Evolutionary conservation across 2,797 vertebrate species (phyloP), one percentile per base, ranked within the genome.

Genomic region (Nasua narica): DNA sequence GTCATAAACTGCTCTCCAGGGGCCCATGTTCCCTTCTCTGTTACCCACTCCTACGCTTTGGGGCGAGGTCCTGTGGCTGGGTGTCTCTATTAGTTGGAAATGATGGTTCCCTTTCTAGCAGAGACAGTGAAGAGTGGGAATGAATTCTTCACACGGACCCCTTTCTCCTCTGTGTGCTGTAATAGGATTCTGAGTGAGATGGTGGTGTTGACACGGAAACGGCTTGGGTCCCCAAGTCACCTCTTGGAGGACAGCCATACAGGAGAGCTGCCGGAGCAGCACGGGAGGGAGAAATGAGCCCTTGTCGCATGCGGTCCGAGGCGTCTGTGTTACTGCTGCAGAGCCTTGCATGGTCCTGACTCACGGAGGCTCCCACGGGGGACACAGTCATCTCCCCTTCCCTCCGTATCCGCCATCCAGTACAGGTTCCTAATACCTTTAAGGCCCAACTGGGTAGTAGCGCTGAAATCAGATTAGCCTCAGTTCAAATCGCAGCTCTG

Each of bases 331-430:
- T 46, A 77, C 5, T 5, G 25, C 43, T 3, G 27, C 83, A 78
- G 87, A 79, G 29, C 52, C n/a, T 50, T 14, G 35, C n/a, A 0
- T 19, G 7, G 43, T 54, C 48, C 84, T 74, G 89, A 58, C 77
- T 46, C 5, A 29, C 0, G 0, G 11, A 21, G 11, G n/a, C 70
- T 70, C 37, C 43, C 3, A 0, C 0, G 8, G 3, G n/a, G 67
- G 84, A 10, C 37, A 16, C n/a, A 25, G 1, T n/a, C 32, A 25
- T 18, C 48, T 10, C 14, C 7, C 15, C 72, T 78, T 27, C 40
- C 48, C 78, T 29, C 67, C 13, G 88, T 15, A 25, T 2, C 32
- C 16, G 35, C 27, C 9, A 2, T 16, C 35, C 13, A 52, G 19
- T 43, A 11, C 0, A 0, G 21, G 27, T 5, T 25, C 8, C 0